A percentile compares a stretch with the other conserved stretches of the same genome.
These are phyloP conservation scores for Oxystoma pomonae DNA, from an alignment of 2,888 invertebrate species.

Conservation along the genomic window DNA sequence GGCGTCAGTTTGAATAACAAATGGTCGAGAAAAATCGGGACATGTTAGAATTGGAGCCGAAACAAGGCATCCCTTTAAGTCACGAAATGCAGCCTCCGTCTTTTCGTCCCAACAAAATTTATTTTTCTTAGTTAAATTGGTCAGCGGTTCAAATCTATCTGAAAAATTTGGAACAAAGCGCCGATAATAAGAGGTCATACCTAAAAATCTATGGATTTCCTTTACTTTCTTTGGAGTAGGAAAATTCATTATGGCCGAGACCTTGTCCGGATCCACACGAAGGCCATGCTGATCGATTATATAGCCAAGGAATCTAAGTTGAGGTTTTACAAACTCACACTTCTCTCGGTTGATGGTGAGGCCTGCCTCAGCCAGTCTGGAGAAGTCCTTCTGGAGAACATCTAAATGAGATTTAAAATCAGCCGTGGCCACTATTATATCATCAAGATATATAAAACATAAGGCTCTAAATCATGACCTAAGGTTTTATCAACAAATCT, in stretches of 20 bases:
- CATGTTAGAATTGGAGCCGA: slow-evolving; percentile 23
- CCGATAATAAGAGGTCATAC: slow-evolving; percentile 24
- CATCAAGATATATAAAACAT: slow-evolving; percentile 23
- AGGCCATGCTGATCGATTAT: slow-evolving; percentile 19
- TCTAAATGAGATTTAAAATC: slow-evolving; percentile 22
- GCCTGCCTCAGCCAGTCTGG: slow-evolving; percentile 20
- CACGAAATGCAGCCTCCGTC: slow-evolving; percentile 17
- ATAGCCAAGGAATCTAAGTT: slow-evolving; percentile 24
- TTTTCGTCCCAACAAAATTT: slow-evolving; percentile 19
- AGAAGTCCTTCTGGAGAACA: slow-evolving; percentile 20
- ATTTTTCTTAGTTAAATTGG: slow-evolving; percentile 19
- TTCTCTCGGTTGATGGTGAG: slow-evolving; percentile 25
- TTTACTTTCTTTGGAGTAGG: slow-evolving; percentile 21
- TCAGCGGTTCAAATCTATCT: slow-evolving; percentile 13
- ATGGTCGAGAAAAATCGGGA: slow-evolving; percentile 18
- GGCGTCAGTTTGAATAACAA: slow-evolving; percentile 25
- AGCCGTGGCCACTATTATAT: slow-evolving; percentile 24
- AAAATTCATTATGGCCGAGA: slow-evolving; percentile 15
- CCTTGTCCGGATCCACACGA: slow-evolving; percentile 17
- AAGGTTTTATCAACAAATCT: slow-evolving; percentile 13
- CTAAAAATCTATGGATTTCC: slow-evolving; percentile 23
- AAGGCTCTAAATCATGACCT: slow-evolving; percentile 10
- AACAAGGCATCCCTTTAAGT: slow-evolving; percentile 14
- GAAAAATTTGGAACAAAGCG: slow-evolving; percentile 23
- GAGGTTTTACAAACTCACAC: slow-evolving; percentile 19